Percentiles rank a stretch among this genome's conserved stretches.
phyloP scores from a whole-genome alignment of 2,797 vertebrate species.

The Hafferia zeledoni region DNA sequence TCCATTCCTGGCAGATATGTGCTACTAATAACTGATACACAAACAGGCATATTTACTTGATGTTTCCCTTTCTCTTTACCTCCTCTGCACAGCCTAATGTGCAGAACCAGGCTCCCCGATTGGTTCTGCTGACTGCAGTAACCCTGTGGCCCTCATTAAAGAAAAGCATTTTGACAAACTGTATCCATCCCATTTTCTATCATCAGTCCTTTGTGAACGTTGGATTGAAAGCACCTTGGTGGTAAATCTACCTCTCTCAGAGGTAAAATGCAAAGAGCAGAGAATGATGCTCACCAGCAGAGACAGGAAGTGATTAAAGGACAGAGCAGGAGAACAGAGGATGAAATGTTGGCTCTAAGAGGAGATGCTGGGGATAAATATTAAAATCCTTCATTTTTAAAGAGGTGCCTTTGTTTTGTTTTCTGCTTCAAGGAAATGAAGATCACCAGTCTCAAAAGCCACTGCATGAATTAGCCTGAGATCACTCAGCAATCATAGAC shows the following conservation, averaged over 20 bases:
- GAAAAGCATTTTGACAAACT: not conserved
- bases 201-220: not conserved
- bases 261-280: conserved; percentile 34
- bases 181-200: conserved; percentile 13
- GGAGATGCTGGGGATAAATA: not conserved
- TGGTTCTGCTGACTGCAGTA: conserved; percentile 21
- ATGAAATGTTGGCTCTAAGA: not conserved
- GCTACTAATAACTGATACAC: conserved; percentile 21
- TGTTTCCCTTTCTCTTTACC: conserved; percentile 34
- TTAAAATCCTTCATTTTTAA: not conserved
- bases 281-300: not conserved
- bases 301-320: conserved; percentile 17
- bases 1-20: not conserved
- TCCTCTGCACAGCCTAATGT: not conserved
- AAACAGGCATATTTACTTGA: conserved; percentile 35
- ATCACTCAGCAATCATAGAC: not conserved
- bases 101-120: not conserved
- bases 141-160: conserved; percentile 32
- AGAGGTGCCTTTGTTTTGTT: conserved; percentile 13
- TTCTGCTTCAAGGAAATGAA: conserved; percentile 23
- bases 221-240: conserved; percentile 23
- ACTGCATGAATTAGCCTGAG: not conserved
- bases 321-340: not conserved
- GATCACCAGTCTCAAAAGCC: not conserved
- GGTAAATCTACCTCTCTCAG: conserved; percentile 35